A percentile compares a stretch with the other conserved stretches of the same genome.
Conservation (phyloP, 64 coral and sea anemone genomes). For the Exaiptasia diaphana region DNA sequence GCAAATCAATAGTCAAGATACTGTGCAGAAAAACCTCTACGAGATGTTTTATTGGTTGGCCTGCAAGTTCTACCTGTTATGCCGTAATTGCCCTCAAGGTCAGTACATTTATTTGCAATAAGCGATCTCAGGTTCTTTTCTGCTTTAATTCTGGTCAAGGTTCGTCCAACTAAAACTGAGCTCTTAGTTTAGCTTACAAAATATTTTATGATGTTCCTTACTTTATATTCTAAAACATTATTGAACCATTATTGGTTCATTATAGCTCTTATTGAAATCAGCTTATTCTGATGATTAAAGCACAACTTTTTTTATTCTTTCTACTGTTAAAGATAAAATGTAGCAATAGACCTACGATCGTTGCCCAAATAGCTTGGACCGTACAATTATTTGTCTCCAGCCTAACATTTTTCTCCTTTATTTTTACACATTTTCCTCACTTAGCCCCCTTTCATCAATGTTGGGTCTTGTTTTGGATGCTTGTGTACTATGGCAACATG, state of each 20-base stretch:
- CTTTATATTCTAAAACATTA: neutral
- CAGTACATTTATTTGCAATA: neutral
- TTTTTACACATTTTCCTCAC: too few species aligned
- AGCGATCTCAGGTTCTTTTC: neutral
- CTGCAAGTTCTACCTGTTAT: constrained; percentile 53
- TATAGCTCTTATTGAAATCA: neutral
- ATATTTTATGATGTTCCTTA: neutral
- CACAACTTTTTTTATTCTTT: too few species aligned
- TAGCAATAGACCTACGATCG: too few species aligned
- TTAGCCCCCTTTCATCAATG: too few species aligned
- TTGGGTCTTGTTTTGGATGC: too few species aligned
- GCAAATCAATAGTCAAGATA: constrained; percentile 37
- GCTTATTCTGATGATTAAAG: neutral
- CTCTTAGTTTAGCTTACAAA: neutral
- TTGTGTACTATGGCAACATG: too few species aligned
- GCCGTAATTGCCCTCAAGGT: constrained; percentile 60
- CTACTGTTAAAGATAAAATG: too few species aligned
- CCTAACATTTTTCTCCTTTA: too few species aligned
- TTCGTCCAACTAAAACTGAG: too few species aligned
- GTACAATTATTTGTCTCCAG: too few species aligned
- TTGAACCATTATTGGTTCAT: neutral
- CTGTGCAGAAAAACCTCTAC: constrained; percentile 50
- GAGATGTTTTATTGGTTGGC: constrained; percentile 63
- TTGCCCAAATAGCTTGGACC: too few species aligned
- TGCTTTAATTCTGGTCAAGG: neutral